Evolutionary conservation across 2,797 vertebrate species (phyloP), one percentile per base, ranked within the genome.

Genomic region (Neolamprologus multifasciatus): DNA sequence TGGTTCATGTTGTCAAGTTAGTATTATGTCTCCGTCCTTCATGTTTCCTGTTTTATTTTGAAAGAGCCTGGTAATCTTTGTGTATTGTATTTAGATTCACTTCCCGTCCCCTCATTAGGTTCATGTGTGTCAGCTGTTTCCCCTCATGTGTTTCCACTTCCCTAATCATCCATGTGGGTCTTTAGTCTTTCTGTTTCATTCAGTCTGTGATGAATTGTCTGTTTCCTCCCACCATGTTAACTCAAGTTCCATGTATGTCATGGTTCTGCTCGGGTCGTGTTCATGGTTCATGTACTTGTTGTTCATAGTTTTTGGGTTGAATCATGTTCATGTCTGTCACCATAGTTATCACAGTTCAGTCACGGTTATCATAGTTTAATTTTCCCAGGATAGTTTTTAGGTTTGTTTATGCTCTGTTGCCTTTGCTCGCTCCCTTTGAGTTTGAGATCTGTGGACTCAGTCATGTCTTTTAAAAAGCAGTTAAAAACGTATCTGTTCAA

Each of bases 201-300:
- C 55, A 29, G 8, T 0, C 55, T 59, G 9, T 31, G 55, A 0
- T 59, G 16, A 59, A 59, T 59, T 17, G 0, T 31, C 55, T 17
- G 9, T 4, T 59, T 31, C 55, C 55, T 17, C 55, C 26, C 8
- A 31, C 55, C 55, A 17, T 0, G 0, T 2, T 57, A 31, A 1
- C 55, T 2, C 55, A 59, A 17, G 5, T 1, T 59, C 2, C 9
- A 59, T 19, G 16, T 31, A 2, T 59, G 55, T 10, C 55, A 59
- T 31, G 1, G 16, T 11, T 59, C 29, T 59, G 29, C 4, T 31
- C 2, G 59, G 29, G 4, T 11, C 6, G 29, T 19, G 1, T 19
- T 59, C 57, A 59, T 1, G 29, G 0, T 59, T 33, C 16, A 7
- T 33, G 57, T 59, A 0, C 0, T 59, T 33, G 29, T 19, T 59